A percentile compares a stretch with the other conserved stretches of the same genome.
Conservation (phyloP, 2,888 invertebrate species). For the Uropetala carovei region DNA sequence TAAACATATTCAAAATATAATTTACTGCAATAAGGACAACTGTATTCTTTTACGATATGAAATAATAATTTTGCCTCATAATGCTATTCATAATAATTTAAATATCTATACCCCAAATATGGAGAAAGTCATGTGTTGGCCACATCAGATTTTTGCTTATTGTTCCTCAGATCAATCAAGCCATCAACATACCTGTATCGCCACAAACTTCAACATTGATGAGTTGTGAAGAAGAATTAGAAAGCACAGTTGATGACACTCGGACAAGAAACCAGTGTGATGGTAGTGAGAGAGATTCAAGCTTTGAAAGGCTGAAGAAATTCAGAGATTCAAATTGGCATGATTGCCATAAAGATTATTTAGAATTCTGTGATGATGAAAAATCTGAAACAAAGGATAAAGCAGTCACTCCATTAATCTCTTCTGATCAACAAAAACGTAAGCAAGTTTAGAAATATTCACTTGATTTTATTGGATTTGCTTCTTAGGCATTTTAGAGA, state of each 20-base stretch:
- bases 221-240: conserved; percentile 3
- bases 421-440: neutral
- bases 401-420: neutral
- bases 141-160: neutral
- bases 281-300: neutral
- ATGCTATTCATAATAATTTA: too few relatives aligned
- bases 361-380: neutral
- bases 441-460: neutral
- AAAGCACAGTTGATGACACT: neutral
- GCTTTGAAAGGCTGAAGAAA: conserved; percentile 66
- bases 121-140: too few relatives aligned
- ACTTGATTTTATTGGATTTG: neutral
- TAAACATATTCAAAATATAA: too few relatives aligned
- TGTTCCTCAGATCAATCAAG: neutral
- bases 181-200: neutral
- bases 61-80: too few relatives aligned
- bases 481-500: neutral
- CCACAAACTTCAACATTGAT: neutral
- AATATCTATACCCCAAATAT: too few relatives aligned
- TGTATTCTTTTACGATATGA: too few relatives aligned
- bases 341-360: conserved; percentile 67
- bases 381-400: neutral
- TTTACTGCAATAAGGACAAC: too few relatives aligned
- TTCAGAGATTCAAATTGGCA: conserved; percentile 67
- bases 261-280: neutral